A percentile compares a stretch with the other conserved stretches of the same genome.
Conservation (phyloP, 2,797 vertebrate species). For the Chelon auratus region DNA sequence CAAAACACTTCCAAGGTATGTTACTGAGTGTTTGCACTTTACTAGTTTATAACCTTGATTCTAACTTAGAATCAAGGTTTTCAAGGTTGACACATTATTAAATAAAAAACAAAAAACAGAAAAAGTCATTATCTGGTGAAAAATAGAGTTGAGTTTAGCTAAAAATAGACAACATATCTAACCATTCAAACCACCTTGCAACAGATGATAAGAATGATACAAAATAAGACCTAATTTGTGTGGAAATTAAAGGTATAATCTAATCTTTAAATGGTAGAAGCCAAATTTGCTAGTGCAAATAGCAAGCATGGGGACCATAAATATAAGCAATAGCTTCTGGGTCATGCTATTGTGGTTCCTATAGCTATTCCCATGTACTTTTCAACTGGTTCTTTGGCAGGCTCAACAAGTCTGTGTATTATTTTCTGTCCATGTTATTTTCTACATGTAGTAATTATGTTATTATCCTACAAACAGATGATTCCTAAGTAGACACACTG, state of each 20-base stretch:
- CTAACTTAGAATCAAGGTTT: too few species aligned
- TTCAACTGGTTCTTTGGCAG: too few species aligned
- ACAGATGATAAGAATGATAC: neutral
- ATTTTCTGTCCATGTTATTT: neutral
- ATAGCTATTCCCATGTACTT: neutral
- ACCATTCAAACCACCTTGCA: neutral
- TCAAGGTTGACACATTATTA: neutral
- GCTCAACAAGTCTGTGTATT: constrained; percentile 7
- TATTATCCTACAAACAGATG: constrained; percentile 5
- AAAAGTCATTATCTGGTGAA: neutral
- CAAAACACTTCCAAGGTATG: too few species aligned
- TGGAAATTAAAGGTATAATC: neutral
- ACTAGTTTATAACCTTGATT: too few species aligned
- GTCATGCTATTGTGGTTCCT: neutral
- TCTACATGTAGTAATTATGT: constrained; percentile 7
- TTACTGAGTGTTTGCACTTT: too few species aligned
- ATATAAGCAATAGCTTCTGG: neutral
- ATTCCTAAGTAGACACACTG: neutral
- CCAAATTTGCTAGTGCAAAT: neutral
- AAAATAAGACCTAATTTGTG: neutral
- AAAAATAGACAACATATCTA: neutral
- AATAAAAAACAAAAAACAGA: neutral
- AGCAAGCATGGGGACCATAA: neutral
- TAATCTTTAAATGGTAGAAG: neutral
- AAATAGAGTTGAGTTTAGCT: neutral